Evolutionary conservation across 2,113 vertebrate species (phyloP).

Genomic region (Chrysemys picta): DNA sequence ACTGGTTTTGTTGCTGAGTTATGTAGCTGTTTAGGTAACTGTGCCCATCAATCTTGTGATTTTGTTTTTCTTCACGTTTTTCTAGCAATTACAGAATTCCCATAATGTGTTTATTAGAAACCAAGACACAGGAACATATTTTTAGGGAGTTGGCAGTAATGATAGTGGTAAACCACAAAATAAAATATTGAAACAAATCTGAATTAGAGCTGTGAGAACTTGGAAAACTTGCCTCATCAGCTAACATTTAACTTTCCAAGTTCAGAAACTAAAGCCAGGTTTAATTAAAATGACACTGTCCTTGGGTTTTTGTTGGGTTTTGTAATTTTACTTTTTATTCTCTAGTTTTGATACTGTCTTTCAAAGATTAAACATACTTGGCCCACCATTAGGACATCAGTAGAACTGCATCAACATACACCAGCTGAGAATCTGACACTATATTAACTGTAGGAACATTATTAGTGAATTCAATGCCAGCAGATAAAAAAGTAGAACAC

Average conservation of each 20-base stretch:
- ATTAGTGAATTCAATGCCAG: neutral
- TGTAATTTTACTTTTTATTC: neutral
- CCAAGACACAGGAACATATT: constrained; percentile 10
- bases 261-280: neutral
- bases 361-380: neutral
- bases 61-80: neutral
- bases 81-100: neutral
- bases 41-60: neutral
- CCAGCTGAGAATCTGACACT: neutral
- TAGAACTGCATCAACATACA: neutral
- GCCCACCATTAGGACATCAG: neutral
- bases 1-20: neutral
- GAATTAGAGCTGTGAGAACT: constrained; percentile 21
- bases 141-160: constrained; percentile 2
- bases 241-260: constrained; percentile 1
- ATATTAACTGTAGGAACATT: neutral
- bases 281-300: neutral
- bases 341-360: neutral
- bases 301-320: neutral
- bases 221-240: neutral
- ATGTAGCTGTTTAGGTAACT: neutral
- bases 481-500: neutral
- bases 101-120: constrained; percentile 26
- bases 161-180: constrained; percentile 1
- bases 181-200: constrained; percentile 34